These are phyloP conservation scores for Synergus japonicus DNA, from an alignment of 2,888 invertebrate species.

Conservation along the genomic window DNA sequence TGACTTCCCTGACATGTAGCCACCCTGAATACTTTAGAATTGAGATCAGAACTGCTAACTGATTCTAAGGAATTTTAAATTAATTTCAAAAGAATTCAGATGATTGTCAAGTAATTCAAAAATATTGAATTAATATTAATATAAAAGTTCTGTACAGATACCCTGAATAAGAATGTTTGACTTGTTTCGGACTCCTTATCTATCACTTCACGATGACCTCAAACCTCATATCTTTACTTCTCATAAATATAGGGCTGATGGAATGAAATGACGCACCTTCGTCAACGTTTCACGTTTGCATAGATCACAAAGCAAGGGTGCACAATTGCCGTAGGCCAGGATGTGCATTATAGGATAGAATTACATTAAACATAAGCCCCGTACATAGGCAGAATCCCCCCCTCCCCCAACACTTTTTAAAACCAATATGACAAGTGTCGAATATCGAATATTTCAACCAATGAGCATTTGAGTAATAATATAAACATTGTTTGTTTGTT, in stretches of 20 bases:
- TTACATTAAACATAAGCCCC: constrained; percentile 74
- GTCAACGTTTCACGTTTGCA: constrained; percentile 46
- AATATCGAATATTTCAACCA: constrained; percentile 19
- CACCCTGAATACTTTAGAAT: no score
- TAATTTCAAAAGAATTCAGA: no score
- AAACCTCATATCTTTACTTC: background rate
- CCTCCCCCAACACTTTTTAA: constrained; percentile 1
- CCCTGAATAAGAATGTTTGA: no score
- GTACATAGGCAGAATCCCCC: constrained; percentile 31
- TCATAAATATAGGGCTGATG: background rate
- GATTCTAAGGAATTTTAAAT: no score
- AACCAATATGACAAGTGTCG: background rate
- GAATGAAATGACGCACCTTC: constrained; percentile 25
- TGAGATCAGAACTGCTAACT: no score
- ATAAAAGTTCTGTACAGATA: no score
- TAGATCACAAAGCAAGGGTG: constrained; percentile 54
- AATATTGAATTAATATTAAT: no score
- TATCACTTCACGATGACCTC: background rate
- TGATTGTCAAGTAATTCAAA: no score
- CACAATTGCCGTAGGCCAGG: constrained; percentile 71
- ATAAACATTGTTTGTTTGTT: background rate
- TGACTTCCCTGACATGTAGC: no score
- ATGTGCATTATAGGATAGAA: constrained; percentile 76
- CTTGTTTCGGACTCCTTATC: no score
- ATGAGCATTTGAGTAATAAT: background rate